phyloP scores from a whole-genome alignment of 1,140 invertebrate genomes.

The Apis dorsata region DNA sequence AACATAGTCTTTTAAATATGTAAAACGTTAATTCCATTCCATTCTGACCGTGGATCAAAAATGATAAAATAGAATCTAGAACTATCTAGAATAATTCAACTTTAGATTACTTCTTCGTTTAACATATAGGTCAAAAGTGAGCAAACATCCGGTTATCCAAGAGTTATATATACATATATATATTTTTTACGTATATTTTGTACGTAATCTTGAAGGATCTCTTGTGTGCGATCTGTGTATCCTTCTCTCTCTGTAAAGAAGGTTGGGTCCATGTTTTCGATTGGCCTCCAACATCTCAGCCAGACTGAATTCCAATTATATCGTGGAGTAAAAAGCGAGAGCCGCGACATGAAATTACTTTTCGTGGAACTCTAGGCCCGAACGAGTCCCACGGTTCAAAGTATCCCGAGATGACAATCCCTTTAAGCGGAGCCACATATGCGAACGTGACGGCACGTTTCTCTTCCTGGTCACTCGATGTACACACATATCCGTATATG shows the following conservation, averaged over 20 bases:
- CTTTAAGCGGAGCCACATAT: constrained; percentile 43
- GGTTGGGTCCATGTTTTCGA: background rate
- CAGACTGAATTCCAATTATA: background rate
- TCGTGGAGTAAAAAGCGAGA: background rate
- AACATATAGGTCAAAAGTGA: too few relatives aligned
- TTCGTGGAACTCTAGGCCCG: constrained; percentile 3
- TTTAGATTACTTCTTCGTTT: too few relatives aligned
- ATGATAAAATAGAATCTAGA: too few relatives aligned
- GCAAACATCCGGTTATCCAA: too few relatives aligned
- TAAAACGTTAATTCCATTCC: background rate
- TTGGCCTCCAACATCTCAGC: background rate
- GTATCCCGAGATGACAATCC: constrained; percentile 50
- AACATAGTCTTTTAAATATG: background rate
- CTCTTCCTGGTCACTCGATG: constrained; percentile 60
- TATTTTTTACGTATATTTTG: too few relatives aligned
- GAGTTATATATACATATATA: too few relatives aligned
- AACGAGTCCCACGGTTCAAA: constrained; percentile 26
- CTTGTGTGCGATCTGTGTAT: too few relatives aligned
- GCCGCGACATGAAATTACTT: constrained; percentile 9
- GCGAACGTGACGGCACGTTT: constrained; percentile 61
- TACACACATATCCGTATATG: constrained; percentile 44
- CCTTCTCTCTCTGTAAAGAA: background rate
- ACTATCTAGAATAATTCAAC: too few relatives aligned
- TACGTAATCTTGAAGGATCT: too few relatives aligned
- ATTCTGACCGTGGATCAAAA: too few relatives aligned